A percentile compares a stretch with the other conserved stretches of the same genome.
Conservation (phyloP, 30 jellyfish, hydroid and myxozoan species). For the Hydractinia symbiolongicarpus region DNA sequence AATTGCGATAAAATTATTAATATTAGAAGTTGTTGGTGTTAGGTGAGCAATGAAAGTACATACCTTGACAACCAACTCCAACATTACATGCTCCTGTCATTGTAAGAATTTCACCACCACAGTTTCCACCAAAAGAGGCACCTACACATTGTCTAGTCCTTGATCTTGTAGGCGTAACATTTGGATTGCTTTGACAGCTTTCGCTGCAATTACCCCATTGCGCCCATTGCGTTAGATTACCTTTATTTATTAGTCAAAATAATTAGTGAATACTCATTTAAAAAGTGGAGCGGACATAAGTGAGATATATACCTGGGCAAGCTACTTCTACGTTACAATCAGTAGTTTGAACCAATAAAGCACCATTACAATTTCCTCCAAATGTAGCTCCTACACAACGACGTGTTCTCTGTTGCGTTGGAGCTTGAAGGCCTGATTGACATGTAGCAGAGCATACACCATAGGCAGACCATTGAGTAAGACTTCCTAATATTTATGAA, state of each 20-base stretch:
- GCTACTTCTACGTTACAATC: constrained; percentile 4
- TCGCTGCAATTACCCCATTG: background rate
- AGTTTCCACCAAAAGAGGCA: constrained; percentile 13
- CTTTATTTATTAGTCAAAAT: background rate
- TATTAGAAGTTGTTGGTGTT: too few species aligned
- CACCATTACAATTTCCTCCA: constrained; percentile 25
- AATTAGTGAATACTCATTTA: too few species aligned
- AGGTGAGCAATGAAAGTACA: too few species aligned
- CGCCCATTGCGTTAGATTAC: background rate
- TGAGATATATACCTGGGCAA: constrained; percentile 14
- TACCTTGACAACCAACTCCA: constrained; percentile 2
- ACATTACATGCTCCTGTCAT: background rate
- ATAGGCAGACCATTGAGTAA: constrained; percentile 11
- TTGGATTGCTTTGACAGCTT: constrained; percentile 5
- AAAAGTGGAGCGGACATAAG: too few species aligned
- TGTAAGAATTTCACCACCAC: background rate
- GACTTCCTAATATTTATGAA: background rate
- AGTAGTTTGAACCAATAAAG: background rate
- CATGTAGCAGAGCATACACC: constrained; percentile 14
- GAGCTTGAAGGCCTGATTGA: constrained; percentile 4
- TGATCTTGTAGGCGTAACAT: background rate
- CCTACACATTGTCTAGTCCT: background rate
- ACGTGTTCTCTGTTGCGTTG: constrained; percentile 11
- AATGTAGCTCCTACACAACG: background rate
- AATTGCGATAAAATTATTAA: too few species aligned